phyloP scores from a whole-genome alignment of 2,113 vertebrate species.

The Albula glossodonta region DNA sequence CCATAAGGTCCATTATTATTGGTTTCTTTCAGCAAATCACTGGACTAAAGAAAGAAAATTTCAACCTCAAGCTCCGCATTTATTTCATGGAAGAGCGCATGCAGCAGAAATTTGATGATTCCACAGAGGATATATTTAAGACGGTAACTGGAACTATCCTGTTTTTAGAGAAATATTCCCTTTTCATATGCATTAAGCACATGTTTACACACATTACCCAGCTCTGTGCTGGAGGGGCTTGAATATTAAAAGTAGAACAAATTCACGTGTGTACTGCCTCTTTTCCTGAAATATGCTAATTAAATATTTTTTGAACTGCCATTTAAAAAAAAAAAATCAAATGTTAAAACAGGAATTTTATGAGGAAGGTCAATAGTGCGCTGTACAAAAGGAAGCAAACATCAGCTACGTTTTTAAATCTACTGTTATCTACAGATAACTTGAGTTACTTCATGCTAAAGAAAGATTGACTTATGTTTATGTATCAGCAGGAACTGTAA shows the following conservation, averaged over 20 bases:
- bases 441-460: not conserved
- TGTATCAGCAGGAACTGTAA: not conserved
- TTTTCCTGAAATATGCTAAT: not conserved
- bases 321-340: not conserved
- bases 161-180: not conserved
- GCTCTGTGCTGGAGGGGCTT: not conserved
- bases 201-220: not conserved
- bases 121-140: constrained; percentile 88
- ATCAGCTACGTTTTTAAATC: not conserved
- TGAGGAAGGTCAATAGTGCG: not conserved
- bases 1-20: not conserved
- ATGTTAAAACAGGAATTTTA: not conserved
- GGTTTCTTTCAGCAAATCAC: constrained; percentile 85
- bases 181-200: not conserved
- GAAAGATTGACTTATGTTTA: not conserved
- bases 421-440: too few relatives aligned
- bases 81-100: constrained; percentile 96
- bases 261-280: not conserved
- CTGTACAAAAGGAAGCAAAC: not conserved
- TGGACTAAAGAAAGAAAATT: constrained; percentile 96
- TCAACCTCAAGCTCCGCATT: constrained; percentile 95
- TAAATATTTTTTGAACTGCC: not conserved
- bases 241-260: not conserved
- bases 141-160: constrained; percentile 68
- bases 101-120: constrained; percentile 89